Evolutionary conservation across 2,113 vertebrate species (phyloP).

Genomic region (Notiomystis cincta): DNA sequence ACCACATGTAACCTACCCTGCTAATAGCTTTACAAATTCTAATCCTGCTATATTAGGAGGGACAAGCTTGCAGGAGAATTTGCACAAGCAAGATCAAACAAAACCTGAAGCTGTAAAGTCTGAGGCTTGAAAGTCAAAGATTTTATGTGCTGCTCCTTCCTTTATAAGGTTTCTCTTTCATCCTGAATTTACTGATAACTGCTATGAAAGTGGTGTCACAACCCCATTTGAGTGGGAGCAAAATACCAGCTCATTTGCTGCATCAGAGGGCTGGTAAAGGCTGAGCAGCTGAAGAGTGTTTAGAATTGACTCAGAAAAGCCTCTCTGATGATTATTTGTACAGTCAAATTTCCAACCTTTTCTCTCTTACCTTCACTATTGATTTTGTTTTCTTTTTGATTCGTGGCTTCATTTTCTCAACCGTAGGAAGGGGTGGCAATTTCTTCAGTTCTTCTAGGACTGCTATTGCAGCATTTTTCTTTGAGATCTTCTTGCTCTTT

Average conservation of each 20-base stretch:
- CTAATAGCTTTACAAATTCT: background rate
- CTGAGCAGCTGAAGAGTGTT: background rate
- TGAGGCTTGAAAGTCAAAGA: background rate
- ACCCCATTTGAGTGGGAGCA: background rate
- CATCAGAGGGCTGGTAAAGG: background rate
- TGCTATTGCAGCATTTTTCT: conserved; percentile 91
- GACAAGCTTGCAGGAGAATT: background rate
- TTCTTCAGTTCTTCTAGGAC: conserved; percentile 88
- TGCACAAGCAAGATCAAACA: background rate
- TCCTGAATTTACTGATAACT: background rate
- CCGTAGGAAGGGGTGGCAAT: conserved; percentile 85
- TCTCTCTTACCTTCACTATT: conserved; percentile 85
- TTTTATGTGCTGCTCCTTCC: background rate
- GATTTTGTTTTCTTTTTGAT: conserved; percentile 99
- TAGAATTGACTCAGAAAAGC: background rate
- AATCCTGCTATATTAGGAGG: background rate
- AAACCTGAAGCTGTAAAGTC: background rate
- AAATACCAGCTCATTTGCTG: background rate
- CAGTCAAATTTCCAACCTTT: background rate
- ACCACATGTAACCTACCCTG: background rate
- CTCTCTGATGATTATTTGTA: background rate
- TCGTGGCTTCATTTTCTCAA: conserved; percentile 90
- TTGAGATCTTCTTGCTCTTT: conserved; percentile 98
- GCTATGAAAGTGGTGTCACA: background rate
- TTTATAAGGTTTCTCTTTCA: background rate